Evolutionary conservation across 2,888 invertebrate species (phyloP), one percentile per base, ranked within the genome.

Genomic region (Arctia plantaginis): DNA sequence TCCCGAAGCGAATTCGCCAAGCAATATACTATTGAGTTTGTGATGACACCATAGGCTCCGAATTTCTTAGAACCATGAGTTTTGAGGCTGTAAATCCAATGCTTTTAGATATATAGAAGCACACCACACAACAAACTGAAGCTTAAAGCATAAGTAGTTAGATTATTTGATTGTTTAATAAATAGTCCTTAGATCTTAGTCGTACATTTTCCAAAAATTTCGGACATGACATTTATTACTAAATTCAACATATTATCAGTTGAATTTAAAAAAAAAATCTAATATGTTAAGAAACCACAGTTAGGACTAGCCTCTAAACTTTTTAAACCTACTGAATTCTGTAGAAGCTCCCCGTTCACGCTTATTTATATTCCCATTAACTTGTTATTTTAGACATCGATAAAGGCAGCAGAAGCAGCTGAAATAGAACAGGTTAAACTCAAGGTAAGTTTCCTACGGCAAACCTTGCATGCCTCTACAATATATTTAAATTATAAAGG

Each of bases 351-450:
- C 89, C 88, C 80, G 30, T 78, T 90, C 79, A 88, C 83, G 94
- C 93, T 94, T 93, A 89, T 85, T 90, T 84, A 90, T 85, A 82
- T 82, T 82, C 90, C 86, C 77, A 88, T 86, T 90, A 91, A 92
- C 90, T 93, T 91, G 73, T 92, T 84, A 90, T 94, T 95, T 90
- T 94, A 95, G 95, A 92, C 90, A 77, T 90, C 88, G 84, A 87
- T 94, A 84, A 93, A 94, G 85, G 90, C 93, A 87, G 90, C 92
- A 72, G 92, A 94, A 89, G 85, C 85, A 75, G 87, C 85, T 74
- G 89, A 93, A 88, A 74, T 95, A 79, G 93, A 90, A 66, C 87
- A 94, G 89, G 86, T 95, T 69, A 95, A 95, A 88, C 87, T 95
- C 3, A 95, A 95, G 95, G 95, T 95, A 93, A 94, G 94, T 89